Evolutionary conservation across 2,797 vertebrate species (phyloP), one percentile per base, ranked within the genome.

Genomic region (Vultur gryphus): DNA sequence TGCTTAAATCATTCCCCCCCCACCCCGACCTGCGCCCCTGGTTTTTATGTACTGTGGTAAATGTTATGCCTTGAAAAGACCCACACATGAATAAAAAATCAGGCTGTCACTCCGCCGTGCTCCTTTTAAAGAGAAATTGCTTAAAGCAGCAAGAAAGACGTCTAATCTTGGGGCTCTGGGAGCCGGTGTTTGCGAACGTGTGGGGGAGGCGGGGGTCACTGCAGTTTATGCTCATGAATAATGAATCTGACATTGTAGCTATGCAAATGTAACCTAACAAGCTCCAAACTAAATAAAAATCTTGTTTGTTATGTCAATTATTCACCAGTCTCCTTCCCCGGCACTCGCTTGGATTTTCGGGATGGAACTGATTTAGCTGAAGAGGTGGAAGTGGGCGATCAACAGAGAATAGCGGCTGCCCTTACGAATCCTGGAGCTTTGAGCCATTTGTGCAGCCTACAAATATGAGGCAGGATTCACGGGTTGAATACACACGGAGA

Each of bases 161-260:
- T 76, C 94, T 93, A 52, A 91, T 94, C 90, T 80, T 62, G 73
- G 84, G 73, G 89, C 86, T 62, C 66, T 11, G 78, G 94, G 72
- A 93, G 62, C 95, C 39, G 89, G 89, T 65, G 80, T 90, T 92
- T 14, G 69, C 31, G 43, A 73, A 76, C 17, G 79, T 61, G 75
- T 58, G 21, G 55, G 88, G 59, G 46, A 64, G 94, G 88, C 13
- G 51, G 84, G 90, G 80, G 77, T 87, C 95, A 94, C 86, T 33
- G 67, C 87, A 83, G 90, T 77, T 96, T 92, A 66, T 93, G 96
- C 96, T 97, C 90, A 93, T 97, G 97, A 98, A 97, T 97, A 96
- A 97, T 96, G 97, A 95, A 97, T 94, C 94, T 95, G 95, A 96
- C 84, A 92, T 80, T 82, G 95, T 62, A 79, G 35, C 55, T 86